Percentiles rank a stretch among this genome's conserved stretches.
phyloP scores from a whole-genome alignment of 2,797 vertebrate species.

The Gymnothorax reevesii region DNA sequence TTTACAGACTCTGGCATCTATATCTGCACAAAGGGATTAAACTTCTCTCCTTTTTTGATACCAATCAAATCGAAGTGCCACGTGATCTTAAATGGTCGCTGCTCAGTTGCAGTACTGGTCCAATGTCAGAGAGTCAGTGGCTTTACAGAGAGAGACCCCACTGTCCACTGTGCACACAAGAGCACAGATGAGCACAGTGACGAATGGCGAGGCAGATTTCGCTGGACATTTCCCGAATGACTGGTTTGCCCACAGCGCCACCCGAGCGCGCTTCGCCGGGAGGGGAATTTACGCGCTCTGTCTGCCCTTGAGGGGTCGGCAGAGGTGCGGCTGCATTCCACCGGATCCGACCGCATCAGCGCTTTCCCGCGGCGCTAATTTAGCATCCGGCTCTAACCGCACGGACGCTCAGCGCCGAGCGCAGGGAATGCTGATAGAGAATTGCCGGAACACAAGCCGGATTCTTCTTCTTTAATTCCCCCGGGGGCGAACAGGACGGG shows the following conservation, averaged over 20 bases:
- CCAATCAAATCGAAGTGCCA: neutral
- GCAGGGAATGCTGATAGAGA: neutral
- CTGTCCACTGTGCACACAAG: neutral
- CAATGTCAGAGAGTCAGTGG: neutral
- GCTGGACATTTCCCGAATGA: constrained; percentile 19
- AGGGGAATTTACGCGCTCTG: neutral
- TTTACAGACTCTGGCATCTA: neutral
- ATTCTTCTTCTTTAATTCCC: neutral
- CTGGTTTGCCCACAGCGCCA: constrained; percentile 19
- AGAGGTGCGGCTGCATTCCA: neutral
- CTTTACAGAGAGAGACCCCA: neutral
- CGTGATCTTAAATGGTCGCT: neutral
- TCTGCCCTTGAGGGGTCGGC: neutral
- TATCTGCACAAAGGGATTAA: neutral
- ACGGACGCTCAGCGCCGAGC: neutral
- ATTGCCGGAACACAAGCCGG: neutral
- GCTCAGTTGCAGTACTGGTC: constrained; percentile 9
- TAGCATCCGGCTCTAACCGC: neutral
- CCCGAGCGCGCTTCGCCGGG: neutral
- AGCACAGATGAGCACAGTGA: neutral
- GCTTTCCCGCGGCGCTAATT: constrained; percentile 10
- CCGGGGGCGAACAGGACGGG: neutral
- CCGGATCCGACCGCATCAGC: neutral
- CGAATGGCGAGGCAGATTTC: constrained; percentile 2
- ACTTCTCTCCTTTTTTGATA: neutral